phyloP scores from a whole-genome alignment of 2,888 invertebrate genomes.

The Cepaea hortensis region DNA sequence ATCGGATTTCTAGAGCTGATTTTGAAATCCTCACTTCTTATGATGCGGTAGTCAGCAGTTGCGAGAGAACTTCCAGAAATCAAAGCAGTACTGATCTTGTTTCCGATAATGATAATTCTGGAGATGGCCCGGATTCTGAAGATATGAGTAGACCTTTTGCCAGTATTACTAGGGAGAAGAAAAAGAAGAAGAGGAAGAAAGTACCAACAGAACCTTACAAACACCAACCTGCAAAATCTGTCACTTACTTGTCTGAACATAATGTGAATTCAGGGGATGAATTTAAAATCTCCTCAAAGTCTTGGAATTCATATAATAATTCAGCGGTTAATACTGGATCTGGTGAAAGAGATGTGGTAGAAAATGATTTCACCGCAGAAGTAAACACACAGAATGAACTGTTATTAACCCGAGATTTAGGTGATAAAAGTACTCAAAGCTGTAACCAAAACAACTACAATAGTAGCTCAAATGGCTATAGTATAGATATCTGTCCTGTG shows the following conservation, averaged over 20 bases:
- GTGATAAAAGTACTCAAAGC: too few species aligned
- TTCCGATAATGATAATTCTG: neutral
- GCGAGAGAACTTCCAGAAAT: neutral
- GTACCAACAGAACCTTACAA: neutral
- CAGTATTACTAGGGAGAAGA: constrained; percentile 21
- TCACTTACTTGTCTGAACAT: neutral
- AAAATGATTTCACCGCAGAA: too few species aligned
- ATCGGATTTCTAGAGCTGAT: constrained; percentile 29
- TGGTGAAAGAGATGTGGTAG: neutral
- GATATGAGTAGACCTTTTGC: constrained; percentile 34
- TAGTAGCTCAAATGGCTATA: neutral
- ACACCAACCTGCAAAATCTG: neutral
- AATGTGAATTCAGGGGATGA: constrained; percentile 10
- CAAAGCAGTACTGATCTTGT: neutral
- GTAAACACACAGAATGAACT: too few species aligned
- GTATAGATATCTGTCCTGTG: neutral
- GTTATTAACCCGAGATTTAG: too few species aligned
- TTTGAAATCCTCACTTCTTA: constrained; percentile 17
- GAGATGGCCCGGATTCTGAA: neutral
- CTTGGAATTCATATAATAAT: neutral
- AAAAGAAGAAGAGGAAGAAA: constrained; percentile 27
- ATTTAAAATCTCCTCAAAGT: neutral
- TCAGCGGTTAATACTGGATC: neutral
- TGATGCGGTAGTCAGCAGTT: neutral
- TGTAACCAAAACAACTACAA: neutral